These are phyloP conservation scores for Zosterops japonicus DNA, from an alignment of 2,113 vertebrate genomes.

Conservation along the genomic window DNA sequence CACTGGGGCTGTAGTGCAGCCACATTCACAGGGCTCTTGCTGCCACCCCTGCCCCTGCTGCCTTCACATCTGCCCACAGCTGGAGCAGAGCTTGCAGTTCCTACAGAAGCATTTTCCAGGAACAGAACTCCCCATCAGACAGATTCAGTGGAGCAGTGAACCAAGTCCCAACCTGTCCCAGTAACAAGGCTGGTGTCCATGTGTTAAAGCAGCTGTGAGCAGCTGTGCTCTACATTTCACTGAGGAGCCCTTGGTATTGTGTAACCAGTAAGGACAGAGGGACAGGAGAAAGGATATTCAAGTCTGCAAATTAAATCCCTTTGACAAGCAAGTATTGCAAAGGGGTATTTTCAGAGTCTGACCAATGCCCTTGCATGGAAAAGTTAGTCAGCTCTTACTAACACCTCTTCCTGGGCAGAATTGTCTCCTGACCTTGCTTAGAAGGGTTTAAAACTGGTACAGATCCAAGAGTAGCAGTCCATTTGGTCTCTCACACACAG, in stretches of 20 bases:
- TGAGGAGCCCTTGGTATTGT: not conserved
- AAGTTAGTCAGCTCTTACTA: not conserved
- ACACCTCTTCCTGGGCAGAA: not conserved
- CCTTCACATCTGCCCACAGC: not conserved
- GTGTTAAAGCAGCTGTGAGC: not conserved
- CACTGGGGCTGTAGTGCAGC: not conserved
- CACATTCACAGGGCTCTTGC: not conserved
- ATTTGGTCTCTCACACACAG: not conserved
- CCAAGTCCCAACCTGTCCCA: not conserved
- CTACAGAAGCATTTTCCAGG: not conserved
- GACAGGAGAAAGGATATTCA: not conserved
- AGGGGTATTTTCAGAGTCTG: not conserved
- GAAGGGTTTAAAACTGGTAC: not conserved
- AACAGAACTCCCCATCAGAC: not conserved
- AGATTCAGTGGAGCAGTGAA: not conserved
- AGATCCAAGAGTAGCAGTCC: not conserved
- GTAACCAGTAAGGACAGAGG: not conserved
- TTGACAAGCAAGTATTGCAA: not conserved
- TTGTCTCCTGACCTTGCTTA: not conserved
- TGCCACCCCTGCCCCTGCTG: not conserved
- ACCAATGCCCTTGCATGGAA: not conserved
- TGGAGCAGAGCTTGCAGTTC: not conserved
- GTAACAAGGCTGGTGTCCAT: not conserved
- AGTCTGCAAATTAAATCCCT: not conserved
- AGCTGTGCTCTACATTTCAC: not conserved